Base-by-base conservation (phyloP, 2,888 invertebrate genomes). In the Campoplex capitator region DNA sequence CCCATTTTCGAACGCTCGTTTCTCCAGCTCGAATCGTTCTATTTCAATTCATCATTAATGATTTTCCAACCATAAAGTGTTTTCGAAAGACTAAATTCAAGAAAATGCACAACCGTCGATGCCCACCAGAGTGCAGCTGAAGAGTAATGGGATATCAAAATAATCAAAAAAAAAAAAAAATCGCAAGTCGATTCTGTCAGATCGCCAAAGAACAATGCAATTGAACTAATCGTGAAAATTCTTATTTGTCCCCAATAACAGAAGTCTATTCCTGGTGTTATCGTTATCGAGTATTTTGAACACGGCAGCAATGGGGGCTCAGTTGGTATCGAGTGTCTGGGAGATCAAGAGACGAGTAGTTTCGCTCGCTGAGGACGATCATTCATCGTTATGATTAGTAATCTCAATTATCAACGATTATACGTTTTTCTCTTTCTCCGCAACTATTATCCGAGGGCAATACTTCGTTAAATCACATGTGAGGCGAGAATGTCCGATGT, bases 211-310 rank as follows among this genome's bases (percentile, higher is more conserved):
- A 76, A 48, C 62, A 2, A 62, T 8, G 18, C 11, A 73, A 58
- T 23, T 13, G 3, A 58, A 9, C 65, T 51, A 7, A 18, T 54
- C 3, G 23, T 32, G 13, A 23, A 48, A 18, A 48, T 28, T 28
- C 28, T 35, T 42, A 13, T 51, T 35, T 16, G 6, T 58, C 13
- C 16, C 28, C n/a, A 18, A 28, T 75, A 81, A n/a, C 81, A 88
- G 88, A n/a, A 51, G 78, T 42, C 67, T 81, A 48, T 88, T 81
- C 58, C 68, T 88, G 23, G 74, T 89, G 13, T 56, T 89, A 51
- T 80, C 88, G 73, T 42, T 71, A 18, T 48, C 85, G 32, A 75
- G 83, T 16, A 23, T 85, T 32, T 67, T 86, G 16, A 86, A 89
- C 79, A 65, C 48, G 8, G 77, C 56, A 48, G 71, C 83, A 3